A percentile compares a stretch with the other conserved stretches of the same genome.
These are phyloP conservation scores for Celastrina argiolus DNA, from an alignment of 2,888 invertebrate species.

Conservation along the genomic window DNA sequence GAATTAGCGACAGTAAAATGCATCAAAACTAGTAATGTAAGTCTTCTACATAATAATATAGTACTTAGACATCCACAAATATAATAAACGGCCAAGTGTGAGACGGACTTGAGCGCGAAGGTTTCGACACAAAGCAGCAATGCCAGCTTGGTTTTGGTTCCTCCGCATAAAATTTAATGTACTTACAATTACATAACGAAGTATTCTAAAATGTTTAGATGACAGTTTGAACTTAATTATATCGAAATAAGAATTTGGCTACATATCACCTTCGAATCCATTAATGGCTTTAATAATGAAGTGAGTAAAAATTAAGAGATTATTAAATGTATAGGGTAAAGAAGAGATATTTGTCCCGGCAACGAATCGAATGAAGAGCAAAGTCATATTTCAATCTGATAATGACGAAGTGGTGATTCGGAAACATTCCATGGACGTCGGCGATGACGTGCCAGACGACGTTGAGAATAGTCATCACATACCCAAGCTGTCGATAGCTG, in stretches of 20 bases:
- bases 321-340: neutral
- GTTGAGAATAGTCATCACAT: conserved; percentile 40
- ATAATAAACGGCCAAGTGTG: too few species aligned
- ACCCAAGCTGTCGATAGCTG: conserved; percentile 35
- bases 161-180: too few species aligned
- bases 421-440: conserved; percentile 26
- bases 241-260: too few species aligned
- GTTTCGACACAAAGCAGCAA: too few species aligned
- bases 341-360: neutral
- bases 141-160: too few species aligned
- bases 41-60: neutral
- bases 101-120: too few species aligned
- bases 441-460: conserved; percentile 52
- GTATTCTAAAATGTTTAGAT: too few species aligned
- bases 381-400: neutral
- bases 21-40: conserved; percentile 31
- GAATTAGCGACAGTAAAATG: conserved; percentile 27
- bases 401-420: neutral
- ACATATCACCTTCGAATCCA: too few species aligned
- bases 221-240: too few species aligned
- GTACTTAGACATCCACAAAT: neutral
- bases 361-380: neutral
- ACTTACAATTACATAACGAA: too few species aligned
- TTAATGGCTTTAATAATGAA: too few species aligned
- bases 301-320: too few species aligned